Percentiles rank a stretch among this genome's conserved stretches.
These are phyloP conservation scores for Anguilla anguilla DNA, from an alignment of 2,797 vertebrate species.

Conservation along the genomic window DNA sequence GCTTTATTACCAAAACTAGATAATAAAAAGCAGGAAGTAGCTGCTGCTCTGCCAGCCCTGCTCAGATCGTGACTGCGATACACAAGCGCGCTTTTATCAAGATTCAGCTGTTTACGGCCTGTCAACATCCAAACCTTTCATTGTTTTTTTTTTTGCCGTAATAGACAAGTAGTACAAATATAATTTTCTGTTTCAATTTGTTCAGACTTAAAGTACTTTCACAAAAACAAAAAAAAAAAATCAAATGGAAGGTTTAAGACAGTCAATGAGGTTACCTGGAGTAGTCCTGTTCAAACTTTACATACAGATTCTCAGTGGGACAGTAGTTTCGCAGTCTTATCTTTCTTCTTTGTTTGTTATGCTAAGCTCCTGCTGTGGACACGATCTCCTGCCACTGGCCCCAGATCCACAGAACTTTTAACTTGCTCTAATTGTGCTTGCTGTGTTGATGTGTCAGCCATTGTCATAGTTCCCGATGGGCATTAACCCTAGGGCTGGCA, in stretches of 20 bases:
- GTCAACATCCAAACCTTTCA: neutral
- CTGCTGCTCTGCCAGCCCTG: neutral
- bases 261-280: neutral
- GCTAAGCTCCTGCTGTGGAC: neutral
- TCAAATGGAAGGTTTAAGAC: neutral
- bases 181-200: neutral
- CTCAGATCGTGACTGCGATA: neutral
- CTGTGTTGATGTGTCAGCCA: neutral
- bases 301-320: neutral
- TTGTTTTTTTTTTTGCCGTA: neutral
- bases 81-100: neutral
- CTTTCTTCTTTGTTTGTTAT: neutral
- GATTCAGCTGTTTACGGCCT: neutral
- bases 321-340: neutral
- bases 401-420: neutral
- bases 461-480: neutral
- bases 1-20: neutral
- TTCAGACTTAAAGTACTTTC: neutral
- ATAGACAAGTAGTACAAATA: neutral
- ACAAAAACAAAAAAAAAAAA: neutral
- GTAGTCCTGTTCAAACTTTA: neutral
- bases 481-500: slow-evolving; percentile 9
- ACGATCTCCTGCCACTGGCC: neutral
- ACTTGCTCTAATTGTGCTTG: neutral
- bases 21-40: neutral